Evolutionary conservation across 2,797 vertebrate genomes (phyloP).

Genomic region (Sebastes paucispinis): DNA sequence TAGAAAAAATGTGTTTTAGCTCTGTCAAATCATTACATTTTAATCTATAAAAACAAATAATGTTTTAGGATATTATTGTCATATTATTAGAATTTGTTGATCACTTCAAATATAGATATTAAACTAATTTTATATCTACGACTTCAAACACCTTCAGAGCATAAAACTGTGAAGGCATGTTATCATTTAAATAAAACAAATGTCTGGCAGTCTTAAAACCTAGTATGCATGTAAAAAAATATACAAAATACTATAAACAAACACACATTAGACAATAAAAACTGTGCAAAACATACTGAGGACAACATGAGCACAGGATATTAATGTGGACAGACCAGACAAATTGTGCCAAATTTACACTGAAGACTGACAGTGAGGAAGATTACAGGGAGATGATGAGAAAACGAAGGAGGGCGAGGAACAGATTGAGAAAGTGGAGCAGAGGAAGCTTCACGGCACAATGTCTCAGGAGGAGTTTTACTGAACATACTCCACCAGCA

Average conservation of each 20-base stretch:
- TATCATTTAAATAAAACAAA: neutral
- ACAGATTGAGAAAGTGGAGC: slow-evolving; percentile 66
- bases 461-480: slow-evolving; percentile 55
- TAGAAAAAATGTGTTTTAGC: neutral
- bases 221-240: neutral
- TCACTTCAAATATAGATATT: neutral
- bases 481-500: slow-evolving; percentile 31
- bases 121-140: too few species aligned
- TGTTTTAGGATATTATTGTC: neutral
- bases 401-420: slow-evolving; percentile 41
- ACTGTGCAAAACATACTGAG: neutral
- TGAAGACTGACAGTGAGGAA: slow-evolving; percentile 17
- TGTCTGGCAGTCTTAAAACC: neutral
- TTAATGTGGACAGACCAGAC: neutral
- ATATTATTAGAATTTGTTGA: neutral
- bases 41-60: neutral
- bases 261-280: neutral
- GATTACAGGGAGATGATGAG: slow-evolving; percentile 32
- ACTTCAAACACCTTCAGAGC: neutral
- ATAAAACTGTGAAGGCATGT: neutral
- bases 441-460: slow-evolving; percentile 49
- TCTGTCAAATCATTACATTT: neutral
- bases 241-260: neutral
- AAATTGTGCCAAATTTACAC: neutral
- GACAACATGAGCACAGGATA: neutral